These are phyloP conservation scores for Drosophila nr. medialis DNA, from an alignment of 2,888 invertebrate species.

Conservation along the genomic window DNA sequence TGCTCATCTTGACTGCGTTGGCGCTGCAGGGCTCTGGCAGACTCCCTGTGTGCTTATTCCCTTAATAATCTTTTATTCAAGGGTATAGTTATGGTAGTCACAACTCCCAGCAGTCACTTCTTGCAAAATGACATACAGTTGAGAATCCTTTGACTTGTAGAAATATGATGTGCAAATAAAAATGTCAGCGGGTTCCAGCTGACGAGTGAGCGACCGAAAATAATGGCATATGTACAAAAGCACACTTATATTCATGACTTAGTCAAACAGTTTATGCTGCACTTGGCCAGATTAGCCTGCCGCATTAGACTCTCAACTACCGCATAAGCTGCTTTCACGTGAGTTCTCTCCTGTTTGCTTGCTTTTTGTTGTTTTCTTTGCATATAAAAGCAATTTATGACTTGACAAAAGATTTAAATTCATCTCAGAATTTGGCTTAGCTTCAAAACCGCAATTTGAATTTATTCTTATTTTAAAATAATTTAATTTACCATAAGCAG, in stretches of 20 bases:
- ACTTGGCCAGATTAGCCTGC: constrained; percentile 41
- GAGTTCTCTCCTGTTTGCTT: constrained; percentile 28
- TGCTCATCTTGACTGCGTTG: neutral
- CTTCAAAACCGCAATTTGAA: neutral
- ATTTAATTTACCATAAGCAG: neutral
- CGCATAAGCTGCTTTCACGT: constrained; percentile 32
- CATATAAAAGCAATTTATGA: constrained; percentile 22
- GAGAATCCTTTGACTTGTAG: constrained; percentile 38
- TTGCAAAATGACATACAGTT: constrained; percentile 22
- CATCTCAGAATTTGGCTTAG: neutral
- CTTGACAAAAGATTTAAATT: neutral
- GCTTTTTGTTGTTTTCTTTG: neutral
- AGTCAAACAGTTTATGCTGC: constrained; percentile 42
- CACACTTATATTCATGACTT: constrained; percentile 26
- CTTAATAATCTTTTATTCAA: constrained; percentile 5
- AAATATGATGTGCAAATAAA: constrained; percentile 43
- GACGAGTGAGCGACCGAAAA: constrained; percentile 13
- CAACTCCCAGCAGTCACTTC: constrained; percentile 8
- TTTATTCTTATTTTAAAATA: neutral
- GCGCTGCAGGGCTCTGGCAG: too few species aligned
- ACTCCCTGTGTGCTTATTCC: neutral
- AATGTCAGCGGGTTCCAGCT: constrained; percentile 42
- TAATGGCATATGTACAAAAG: constrained; percentile 22
- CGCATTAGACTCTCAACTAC: constrained; percentile 7
- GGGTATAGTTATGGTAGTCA: constrained; percentile 7